These are phyloP conservation scores for Lasioglossum villosulum DNA, from an alignment of 2,888 invertebrate species.

Conservation along the genomic window DNA sequence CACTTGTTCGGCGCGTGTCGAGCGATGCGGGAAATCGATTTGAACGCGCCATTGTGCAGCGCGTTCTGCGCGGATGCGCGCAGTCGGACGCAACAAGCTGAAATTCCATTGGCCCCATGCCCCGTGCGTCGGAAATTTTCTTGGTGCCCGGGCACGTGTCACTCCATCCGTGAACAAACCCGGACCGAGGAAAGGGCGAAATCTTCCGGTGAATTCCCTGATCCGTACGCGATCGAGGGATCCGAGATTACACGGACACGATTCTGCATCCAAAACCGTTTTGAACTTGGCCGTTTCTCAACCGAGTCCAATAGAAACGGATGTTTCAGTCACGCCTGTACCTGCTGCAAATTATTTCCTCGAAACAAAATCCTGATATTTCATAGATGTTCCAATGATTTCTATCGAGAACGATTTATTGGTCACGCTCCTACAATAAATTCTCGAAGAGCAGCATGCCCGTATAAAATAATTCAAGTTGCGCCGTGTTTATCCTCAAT, in stretches of 20 bases:
- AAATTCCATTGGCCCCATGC: slow-evolving; percentile 17
- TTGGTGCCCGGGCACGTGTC: slow-evolving; percentile 8
- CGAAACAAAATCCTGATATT: not conserved
- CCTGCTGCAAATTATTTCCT: not conserved
- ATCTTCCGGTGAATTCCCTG: slow-evolving; percentile 8
- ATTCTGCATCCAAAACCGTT: not conserved
- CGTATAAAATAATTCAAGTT: not conserved
- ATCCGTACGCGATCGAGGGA: not conserved
- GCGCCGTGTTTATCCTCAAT: not conserved
- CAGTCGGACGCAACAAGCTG: slow-evolving; percentile 26
- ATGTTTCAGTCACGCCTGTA: not conserved
- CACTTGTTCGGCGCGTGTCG: slow-evolving; percentile 2
- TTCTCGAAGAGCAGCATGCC: not conserved
- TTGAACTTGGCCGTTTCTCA: not conserved
- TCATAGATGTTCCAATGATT: not conserved
- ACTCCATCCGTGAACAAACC: slow-evolving; percentile 6
- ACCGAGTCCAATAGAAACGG: not conserved
- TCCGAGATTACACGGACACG: not conserved
- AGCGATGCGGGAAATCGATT: slow-evolving; percentile 36
- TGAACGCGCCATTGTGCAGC: slow-evolving; percentile 32
- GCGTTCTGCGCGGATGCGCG: slow-evolving; percentile 28
- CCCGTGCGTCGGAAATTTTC: slow-evolving; percentile 9
- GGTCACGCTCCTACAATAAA: not conserved
- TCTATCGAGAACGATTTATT: not conserved
- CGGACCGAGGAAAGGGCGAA: slow-evolving; percentile 7